Conservation (phyloP, 1,140 invertebrate species). For the Nomia melanderi region DNA sequence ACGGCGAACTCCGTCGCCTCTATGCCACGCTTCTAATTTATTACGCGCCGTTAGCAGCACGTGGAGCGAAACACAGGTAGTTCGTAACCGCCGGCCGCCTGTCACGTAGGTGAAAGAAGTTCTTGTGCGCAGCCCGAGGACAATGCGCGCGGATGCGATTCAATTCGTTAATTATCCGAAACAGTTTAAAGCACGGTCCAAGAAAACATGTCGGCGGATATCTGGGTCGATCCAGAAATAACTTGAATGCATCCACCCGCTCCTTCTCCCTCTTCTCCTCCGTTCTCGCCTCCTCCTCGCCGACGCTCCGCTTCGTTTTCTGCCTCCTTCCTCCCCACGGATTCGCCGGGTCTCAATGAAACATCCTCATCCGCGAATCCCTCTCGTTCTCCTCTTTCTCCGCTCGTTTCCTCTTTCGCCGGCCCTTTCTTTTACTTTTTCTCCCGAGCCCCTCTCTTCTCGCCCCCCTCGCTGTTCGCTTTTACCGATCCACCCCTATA, state of each 20-base stretch:
- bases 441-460: background rate
- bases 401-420: constrained; percentile 14
- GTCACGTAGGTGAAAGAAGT: constrained; percentile 71
- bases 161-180: constrained; percentile 77
- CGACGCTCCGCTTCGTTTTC: constrained; percentile 32
- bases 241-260: constrained; percentile 75
- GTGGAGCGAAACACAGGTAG: background rate
- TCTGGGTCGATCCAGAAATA: constrained; percentile 79
- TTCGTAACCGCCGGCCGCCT: constrained; percentile 33
- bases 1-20: too few relatives aligned
- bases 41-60: background rate
- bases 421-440: constrained; percentile 32
- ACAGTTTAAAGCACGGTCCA: constrained; percentile 73
- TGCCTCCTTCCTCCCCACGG: constrained; percentile 37
- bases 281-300: too few relatives aligned
- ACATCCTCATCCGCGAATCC: constrained; percentile 54
- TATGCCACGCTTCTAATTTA: too few relatives aligned
- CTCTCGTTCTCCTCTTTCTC: background rate
- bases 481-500: too few relatives aligned
- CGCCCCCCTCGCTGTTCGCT: too few relatives aligned
- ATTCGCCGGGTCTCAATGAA: constrained; percentile 62
- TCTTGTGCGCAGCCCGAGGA: constrained; percentile 61
- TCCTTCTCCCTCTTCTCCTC: constrained; percentile 46
- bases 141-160: constrained; percentile 67
- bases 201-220: constrained; percentile 71